Conservation (phyloP, 2,888 invertebrate genomes). For the Ectemnius cavifrons region DNA sequence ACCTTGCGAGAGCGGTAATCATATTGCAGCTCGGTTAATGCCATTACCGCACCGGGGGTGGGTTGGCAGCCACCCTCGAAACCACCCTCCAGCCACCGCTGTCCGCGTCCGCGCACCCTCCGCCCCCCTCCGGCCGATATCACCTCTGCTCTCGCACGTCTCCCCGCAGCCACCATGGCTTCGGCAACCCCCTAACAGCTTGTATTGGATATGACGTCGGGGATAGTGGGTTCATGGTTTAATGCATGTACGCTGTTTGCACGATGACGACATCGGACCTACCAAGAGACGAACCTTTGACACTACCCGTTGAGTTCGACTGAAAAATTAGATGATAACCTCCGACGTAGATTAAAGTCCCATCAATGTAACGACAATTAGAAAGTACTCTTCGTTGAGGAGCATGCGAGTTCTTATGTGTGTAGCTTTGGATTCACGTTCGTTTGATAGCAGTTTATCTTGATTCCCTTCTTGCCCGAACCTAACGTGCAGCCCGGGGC, state of each 20-base stretch:
- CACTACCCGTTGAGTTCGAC: too few relatives aligned
- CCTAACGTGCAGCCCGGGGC: neutral
- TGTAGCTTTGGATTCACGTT: too few relatives aligned
- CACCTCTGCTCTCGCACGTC: conserved; percentile 27
- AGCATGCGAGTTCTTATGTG: too few relatives aligned
- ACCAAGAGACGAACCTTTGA: conserved; percentile 55
- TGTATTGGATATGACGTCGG: conserved; percentile 77
- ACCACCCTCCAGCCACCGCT: conserved; percentile 50
- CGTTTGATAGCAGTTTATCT: neutral
- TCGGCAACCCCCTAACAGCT: conserved; percentile 60
- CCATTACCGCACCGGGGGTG: conserved; percentile 73
- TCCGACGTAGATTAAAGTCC: too few relatives aligned
- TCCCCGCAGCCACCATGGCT: conserved; percentile 31
- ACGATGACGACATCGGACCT: conserved; percentile 61
- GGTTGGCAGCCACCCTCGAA: conserved; percentile 66
- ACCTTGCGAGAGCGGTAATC: conserved; percentile 77
- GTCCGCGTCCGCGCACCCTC: conserved; percentile 16
- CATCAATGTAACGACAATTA: too few relatives aligned
- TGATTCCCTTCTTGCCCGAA: conserved; percentile 7
- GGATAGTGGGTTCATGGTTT: conserved; percentile 74
- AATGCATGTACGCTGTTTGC: conserved; percentile 72
- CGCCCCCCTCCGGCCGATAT: conserved; percentile 13
- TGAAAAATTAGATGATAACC: too few relatives aligned
- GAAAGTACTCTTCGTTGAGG: too few relatives aligned
- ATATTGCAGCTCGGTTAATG: conserved; percentile 78